These are phyloP conservation scores for Felis catus DNA, from an alignment of 2,113 vertebrate species.

Conservation along the genomic window DNA sequence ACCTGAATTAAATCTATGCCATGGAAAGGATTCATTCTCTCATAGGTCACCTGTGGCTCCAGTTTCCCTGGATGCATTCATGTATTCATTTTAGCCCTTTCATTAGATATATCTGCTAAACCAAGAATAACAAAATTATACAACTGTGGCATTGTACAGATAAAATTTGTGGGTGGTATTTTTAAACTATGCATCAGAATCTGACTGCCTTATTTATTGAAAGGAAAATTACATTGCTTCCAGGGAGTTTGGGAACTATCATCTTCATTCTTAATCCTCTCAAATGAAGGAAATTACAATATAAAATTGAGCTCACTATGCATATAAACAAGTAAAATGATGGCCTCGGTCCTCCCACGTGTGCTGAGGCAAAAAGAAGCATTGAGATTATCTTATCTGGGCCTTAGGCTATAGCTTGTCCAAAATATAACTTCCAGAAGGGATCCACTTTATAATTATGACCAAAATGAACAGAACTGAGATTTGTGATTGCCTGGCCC, in stretches of 20 bases:
- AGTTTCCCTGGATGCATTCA: neutral
- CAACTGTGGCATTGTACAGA: neutral
- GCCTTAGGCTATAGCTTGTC: neutral
- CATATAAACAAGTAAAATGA: neutral
- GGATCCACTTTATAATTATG: neutral
- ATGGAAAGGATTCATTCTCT: neutral
- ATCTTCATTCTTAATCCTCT: neutral
- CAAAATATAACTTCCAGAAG: neutral
- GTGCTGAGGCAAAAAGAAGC: neutral
- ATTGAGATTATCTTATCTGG: neutral
- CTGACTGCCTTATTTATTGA: neutral
- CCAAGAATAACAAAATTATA: conserved; percentile 40
- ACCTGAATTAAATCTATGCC: neutral
- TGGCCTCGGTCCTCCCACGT: neutral
- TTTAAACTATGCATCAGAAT: neutral
- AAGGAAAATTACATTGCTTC: neutral
- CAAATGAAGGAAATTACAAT: neutral
- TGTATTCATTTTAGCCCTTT: neutral
- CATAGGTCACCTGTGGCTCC: neutral
- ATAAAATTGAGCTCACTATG: neutral
- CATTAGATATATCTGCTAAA: neutral
- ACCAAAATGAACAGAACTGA: neutral
- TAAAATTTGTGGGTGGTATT: neutral
- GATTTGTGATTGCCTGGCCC: neutral
- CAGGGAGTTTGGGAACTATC: neutral